phyloP scores from a whole-genome alignment of 2,797 vertebrate genomes.

The Darevskia nairensis region DNA sequence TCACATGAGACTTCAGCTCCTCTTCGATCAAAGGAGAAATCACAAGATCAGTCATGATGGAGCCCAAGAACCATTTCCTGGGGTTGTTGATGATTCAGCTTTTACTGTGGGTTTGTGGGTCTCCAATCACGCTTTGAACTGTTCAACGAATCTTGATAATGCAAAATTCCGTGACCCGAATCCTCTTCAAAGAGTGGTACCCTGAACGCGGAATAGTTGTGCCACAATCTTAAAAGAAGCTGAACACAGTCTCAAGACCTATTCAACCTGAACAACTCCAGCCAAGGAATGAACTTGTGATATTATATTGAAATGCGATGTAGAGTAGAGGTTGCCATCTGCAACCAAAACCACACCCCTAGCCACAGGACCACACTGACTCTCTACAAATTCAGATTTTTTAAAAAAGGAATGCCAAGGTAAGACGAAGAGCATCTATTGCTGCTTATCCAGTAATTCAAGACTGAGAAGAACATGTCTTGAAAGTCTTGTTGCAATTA shows the following conservation, averaged over 20 bases:
- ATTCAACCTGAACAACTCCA: background rate
- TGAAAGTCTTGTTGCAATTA: slow-evolving; percentile 39
- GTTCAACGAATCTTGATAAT: background rate
- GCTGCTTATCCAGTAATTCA: background rate
- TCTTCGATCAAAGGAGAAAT: no score
- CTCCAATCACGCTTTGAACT: background rate
- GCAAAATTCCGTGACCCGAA: no score
- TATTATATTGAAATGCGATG: background rate
- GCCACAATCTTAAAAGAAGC: background rate
- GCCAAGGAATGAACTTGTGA: background rate
- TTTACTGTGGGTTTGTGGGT: background rate
- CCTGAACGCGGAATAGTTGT: background rate
- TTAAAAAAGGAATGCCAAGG: background rate
- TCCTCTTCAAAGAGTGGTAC: no score
- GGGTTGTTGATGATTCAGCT: background rate
- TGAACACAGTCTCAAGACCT: background rate
- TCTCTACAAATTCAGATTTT: background rate
- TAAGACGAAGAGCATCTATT: background rate
- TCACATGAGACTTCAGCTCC: background rate
- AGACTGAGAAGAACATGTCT: slow-evolving; percentile 8
- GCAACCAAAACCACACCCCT: background rate
- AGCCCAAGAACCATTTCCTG: background rate
- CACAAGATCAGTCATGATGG: background rate
- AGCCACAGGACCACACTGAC: no score
- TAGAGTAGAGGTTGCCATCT: no score